phyloP scores from a whole-genome alignment of 2,113 vertebrate species.

The Ginglymostoma cirratum region DNA sequence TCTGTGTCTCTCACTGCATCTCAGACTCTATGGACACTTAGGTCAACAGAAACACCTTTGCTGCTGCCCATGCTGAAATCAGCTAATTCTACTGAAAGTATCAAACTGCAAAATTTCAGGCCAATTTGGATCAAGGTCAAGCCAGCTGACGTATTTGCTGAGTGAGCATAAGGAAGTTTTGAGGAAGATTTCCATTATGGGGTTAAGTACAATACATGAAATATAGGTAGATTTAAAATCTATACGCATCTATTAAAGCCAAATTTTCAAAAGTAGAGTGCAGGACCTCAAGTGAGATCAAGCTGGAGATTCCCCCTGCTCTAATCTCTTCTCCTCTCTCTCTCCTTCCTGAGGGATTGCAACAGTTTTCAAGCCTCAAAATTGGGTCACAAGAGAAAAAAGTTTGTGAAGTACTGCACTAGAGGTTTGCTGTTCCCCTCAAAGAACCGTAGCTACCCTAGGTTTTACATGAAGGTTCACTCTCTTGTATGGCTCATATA shows the following conservation, averaged over 20 bases:
- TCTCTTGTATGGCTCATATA: not conserved
- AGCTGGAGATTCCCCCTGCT: too few species aligned
- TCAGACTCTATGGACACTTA: too few species aligned
- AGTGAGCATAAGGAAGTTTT: not conserved
- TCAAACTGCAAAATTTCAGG: not conserved
- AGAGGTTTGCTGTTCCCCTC: not conserved
- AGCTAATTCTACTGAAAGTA: not conserved
- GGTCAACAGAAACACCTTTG: not conserved
- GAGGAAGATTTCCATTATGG: not conserved
- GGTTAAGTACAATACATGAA: not conserved
- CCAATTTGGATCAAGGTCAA: not conserved
- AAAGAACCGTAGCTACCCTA: not conserved
- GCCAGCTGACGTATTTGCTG: not conserved
- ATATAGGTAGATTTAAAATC: not conserved
- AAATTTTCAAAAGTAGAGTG: too few species aligned
- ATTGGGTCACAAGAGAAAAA: too few species aligned
- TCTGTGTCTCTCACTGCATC: not conserved
- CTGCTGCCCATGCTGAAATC: not conserved
- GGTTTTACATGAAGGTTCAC: not conserved
- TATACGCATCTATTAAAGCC: not conserved
- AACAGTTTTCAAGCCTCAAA: too few species aligned
- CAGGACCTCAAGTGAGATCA: too few species aligned
- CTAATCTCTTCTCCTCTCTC: too few species aligned
- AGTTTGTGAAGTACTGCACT: too few species aligned
- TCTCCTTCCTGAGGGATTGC: too few species aligned